Evolutionary conservation across 2,113 vertebrate species (phyloP).

Genomic region (Sinocyclocheilus anshuiensis): DNA sequence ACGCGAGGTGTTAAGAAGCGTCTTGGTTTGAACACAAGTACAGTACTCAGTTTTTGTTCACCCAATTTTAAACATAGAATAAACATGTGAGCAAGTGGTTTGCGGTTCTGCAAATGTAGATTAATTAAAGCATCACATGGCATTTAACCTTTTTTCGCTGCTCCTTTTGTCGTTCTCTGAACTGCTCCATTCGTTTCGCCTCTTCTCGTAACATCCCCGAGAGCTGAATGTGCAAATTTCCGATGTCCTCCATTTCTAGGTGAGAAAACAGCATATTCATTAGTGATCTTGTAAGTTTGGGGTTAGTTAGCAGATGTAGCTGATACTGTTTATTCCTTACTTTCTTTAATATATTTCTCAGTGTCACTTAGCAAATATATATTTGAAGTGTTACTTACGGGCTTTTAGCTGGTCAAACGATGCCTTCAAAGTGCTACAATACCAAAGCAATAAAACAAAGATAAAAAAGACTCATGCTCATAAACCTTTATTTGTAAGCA

Average conservation of each 20-base stretch:
- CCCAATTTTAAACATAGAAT: too few species aligned
- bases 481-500: not conserved
- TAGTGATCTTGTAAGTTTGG: not conserved
- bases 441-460: conserved; percentile 12
- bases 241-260: conserved; percentile 88
- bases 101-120: not conserved
- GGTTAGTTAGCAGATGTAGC: too few species aligned
- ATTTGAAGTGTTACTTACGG: conserved; percentile 76
- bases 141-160: conserved; percentile 88
- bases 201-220: conserved; percentile 86
- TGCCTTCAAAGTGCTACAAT: conserved; percentile 83
- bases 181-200: conserved; percentile 86
- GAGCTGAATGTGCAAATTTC: conserved; percentile 89
- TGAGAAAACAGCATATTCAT: not conserved
- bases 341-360: too few species aligned
- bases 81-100: not conserved
- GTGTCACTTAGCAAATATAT: too few species aligned
- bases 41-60: not conserved
- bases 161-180: conserved; percentile 93
- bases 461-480: not conserved
- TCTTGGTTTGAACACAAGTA: not conserved
- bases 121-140: not conserved
- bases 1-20: not conserved
- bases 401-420: conserved; percentile 90
- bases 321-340: too few species aligned